A percentile compares a stretch with the other conserved stretches of the same genome.
phyloP scores from a whole-genome alignment of 2,888 invertebrate species.

The Calameuta pallipes region DNA sequence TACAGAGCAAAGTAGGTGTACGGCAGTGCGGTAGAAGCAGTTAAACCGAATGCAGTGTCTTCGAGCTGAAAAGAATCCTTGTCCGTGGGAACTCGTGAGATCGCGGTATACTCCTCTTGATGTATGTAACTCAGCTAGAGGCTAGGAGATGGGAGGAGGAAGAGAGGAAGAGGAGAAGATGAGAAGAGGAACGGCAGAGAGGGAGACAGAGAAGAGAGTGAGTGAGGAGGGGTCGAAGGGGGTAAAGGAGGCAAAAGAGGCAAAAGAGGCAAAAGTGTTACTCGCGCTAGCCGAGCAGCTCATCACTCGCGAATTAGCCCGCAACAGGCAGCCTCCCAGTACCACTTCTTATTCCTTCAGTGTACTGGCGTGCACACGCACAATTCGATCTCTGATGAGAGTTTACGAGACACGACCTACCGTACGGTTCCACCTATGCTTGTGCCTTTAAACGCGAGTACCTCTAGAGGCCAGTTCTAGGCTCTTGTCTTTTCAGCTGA shows the following conservation, averaged over 20 bases:
- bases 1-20: conserved; percentile 18
- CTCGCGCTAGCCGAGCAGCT: conserved; percentile 34
- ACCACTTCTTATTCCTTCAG: conserved; percentile 39
- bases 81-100: conserved; percentile 59
- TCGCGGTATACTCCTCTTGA: conserved; percentile 23
- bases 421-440: not conserved
- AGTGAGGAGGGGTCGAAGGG: conserved; percentile 22
- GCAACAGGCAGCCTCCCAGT: conserved; percentile 31
- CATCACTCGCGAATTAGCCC: conserved; percentile 57
- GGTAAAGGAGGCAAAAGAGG: conserved; percentile 23
- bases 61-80: conserved; percentile 58
- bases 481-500: not conserved
- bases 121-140: conserved; percentile 10
- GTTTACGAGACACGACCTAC: conserved; percentile 39
- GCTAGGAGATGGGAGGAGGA: conserved; percentile 2
- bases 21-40: conserved; percentile 56
- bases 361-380: conserved; percentile 3
- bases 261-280: conserved; percentile 29
- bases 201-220: conserved; percentile 24
- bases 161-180: not conserved
- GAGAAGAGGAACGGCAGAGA: conserved; percentile 4
- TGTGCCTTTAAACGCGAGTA: not conserved
- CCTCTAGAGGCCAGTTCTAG: not conserved
- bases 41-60: conserved; percentile 64
- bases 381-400: conserved; percentile 52